Base-by-base conservation (phyloP, 2,797 vertebrate genomes). In the Nannoperca obscura region DNA sequence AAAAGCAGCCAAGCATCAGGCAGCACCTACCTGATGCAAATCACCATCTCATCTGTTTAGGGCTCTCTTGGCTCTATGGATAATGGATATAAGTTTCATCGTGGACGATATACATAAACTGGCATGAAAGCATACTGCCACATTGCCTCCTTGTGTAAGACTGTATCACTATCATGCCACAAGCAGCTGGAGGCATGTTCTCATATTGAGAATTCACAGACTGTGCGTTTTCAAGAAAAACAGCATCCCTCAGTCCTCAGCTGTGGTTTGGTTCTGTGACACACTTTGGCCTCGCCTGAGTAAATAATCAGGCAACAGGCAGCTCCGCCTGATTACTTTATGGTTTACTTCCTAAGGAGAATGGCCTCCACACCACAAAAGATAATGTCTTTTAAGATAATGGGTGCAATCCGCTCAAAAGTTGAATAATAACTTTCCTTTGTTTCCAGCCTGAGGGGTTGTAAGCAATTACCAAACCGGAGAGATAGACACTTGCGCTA, bases 381-480 rank as follows among this genome's bases (percentile, higher is more conserved):
- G 84, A 84, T 90, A 90, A 89, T 83, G 80, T 84, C 46, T 79
- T 90, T 80, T 83, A 73, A 73, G 85, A 70, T 88, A 89, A 91
- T 84, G 81, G 74, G 59, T 82, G 75, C 73, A 80, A 81, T 86
- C 83, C 73, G 19, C 83, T 91, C 80, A 88, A 80, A 88, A 91
- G 78, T 83, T 89, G 89, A 94, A 91, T 90, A 89, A 92, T 91
- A 86, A 83, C 76, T 86, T 83, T 88, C 74, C 80, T 90, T 91
- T 93, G 88, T 93, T 92, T 82, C 90, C 86, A 84, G 90, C 94
- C 89, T 71, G 66, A 78, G 85, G 89, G 82, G 71, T 83, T 87
- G 87, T 91, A 92, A 87, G 91, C 86, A 93, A 95, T 94, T 93
- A 94, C 82, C 85, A 86, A 86, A 89, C 79, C 60, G 17, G 73